Conservation (phyloP, 2,113 vertebrate genomes). For the Eretmochelys imbricata region DNA sequence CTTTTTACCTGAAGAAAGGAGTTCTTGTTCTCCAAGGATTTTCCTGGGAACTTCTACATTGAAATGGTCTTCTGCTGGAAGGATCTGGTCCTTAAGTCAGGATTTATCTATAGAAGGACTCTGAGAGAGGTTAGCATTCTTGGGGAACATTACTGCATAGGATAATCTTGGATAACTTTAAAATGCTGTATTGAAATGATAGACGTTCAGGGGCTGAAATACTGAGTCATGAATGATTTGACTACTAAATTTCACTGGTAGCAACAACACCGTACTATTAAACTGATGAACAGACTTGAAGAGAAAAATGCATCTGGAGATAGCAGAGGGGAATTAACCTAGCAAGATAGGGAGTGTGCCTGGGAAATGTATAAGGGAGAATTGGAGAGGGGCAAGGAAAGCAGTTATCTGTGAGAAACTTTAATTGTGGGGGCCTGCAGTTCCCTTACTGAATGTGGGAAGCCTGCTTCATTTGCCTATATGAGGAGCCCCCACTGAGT, state of each 20-base stretch:
- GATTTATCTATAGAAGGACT: neutral
- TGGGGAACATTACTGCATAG: neutral
- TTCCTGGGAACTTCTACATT: neutral
- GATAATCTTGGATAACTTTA: neutral
- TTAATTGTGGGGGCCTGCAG: neutral
- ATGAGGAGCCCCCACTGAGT: neutral
- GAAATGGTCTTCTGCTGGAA: neutral
- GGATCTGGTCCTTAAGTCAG: neutral
- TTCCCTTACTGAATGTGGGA: neutral
- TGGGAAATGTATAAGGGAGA: neutral
- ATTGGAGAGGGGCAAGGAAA: rapidly evolving
- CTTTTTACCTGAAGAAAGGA: conserved; percentile 3
- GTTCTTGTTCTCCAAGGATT: conserved; percentile 28
- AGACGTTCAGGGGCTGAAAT: neutral
- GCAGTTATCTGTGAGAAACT: neutral
- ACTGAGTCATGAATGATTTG: neutral
- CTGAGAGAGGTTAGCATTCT: neutral
- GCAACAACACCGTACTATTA: rapidly evolving
- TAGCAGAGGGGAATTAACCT: rapidly evolving
- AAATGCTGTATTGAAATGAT: rapidly evolving
- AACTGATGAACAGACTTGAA: rapidly evolving
- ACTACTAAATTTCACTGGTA: neutral
- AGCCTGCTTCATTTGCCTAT: neutral
- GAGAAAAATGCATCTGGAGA: neutral
- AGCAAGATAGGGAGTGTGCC: rapidly evolving